These are phyloP conservation scores for Nannobrachium achirus DNA, from an alignment of 2,113 vertebrate species.

Conservation along the genomic window DNA sequence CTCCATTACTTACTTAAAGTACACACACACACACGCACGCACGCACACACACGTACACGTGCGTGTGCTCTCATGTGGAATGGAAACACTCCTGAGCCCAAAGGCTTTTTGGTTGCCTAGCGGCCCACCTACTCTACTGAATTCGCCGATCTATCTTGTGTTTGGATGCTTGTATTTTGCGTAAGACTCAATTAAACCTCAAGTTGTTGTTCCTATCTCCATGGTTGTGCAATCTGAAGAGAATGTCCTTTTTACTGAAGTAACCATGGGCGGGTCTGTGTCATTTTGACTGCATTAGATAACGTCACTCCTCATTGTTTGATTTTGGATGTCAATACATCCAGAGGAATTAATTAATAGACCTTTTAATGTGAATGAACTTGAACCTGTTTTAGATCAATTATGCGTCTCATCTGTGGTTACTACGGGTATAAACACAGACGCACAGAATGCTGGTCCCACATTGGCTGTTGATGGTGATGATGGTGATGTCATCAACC, in stretches of 20 bases:
- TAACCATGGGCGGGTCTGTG: constrained; percentile 35
- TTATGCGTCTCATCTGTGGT: too few relatives aligned
- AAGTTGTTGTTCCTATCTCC: constrained; percentile 34
- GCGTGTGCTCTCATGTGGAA: constrained; percentile 16
- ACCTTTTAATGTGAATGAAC: too few relatives aligned
- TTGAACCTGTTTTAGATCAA: too few relatives aligned
- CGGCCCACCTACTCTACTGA: constrained; percentile 61
- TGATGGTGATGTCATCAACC: too few relatives aligned
- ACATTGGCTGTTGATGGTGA: too few relatives aligned
- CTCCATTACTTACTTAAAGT: constrained; percentile 23
- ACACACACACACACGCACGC: constrained; percentile 19
- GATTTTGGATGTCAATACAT: neutral
- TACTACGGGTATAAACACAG: too few relatives aligned
- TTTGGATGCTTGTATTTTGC: constrained; percentile 33
- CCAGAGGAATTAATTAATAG: too few relatives aligned
- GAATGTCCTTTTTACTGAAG: constrained; percentile 56
- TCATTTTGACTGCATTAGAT: constrained; percentile 39
- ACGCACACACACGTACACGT: neutral
- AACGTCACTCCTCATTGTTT: constrained; percentile 42
- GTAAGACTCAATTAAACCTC: constrained; percentile 42
- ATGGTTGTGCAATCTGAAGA: constrained; percentile 8
- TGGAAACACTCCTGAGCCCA: constrained; percentile 50
- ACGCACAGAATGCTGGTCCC: too few relatives aligned
- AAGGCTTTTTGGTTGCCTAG: constrained; percentile 63
- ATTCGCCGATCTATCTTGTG: constrained; percentile 51